Base-by-base conservation (phyloP, 2,888 invertebrate genomes). In the Trypoxylon attenuatum region DNA sequence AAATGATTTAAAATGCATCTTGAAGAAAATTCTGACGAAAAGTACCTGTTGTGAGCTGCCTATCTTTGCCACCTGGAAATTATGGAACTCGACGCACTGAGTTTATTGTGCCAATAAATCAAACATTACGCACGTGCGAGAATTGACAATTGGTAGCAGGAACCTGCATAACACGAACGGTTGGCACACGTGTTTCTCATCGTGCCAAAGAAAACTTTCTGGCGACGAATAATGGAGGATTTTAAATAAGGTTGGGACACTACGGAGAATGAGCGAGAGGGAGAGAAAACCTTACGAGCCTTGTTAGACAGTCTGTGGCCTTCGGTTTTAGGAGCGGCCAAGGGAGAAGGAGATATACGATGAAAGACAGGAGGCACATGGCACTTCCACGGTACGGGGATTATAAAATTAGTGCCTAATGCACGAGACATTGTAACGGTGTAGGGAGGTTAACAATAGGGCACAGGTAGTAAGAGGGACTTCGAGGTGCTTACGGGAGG, bases 351-450 rank as follows among this genome's bases (percentile, higher is more conserved):
- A 25, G 25, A 27, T 16, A 42, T 41, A 55, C 39, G 49, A 60
- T 27, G 52, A 39, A 25, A 49, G 58, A 52, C 54, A 42, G 25
- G 45, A 68, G 52, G 57, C 54, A 29, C 29, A 59, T 16, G 54
- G 54, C 21, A 41, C 23, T 47, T 58, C 33, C 16, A 41, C 53
- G 50, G 65, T 63, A 61, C 65, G 51, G 55, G 78, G 83, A 84
- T 84, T 83, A 83, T 79, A 79, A 84, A 71, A 61, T 65, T 57
- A 79, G 80, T 69, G 68, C 65, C 78, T 75, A 80, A 82, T 82
- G 77, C 78, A 76, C 69, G 61, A 80, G 76, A 73, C 77, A 77
- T 78, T 73, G 79, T 72, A 76, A 81, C 78, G 75, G 81, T 76
- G 71, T 60, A 65, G 61, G 66, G 46, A 15, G 18, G 67, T 61